Evolutionary conservation across 2,113 vertebrate genomes (phyloP).

Genomic region (Ranitomeya variabilis): DNA sequence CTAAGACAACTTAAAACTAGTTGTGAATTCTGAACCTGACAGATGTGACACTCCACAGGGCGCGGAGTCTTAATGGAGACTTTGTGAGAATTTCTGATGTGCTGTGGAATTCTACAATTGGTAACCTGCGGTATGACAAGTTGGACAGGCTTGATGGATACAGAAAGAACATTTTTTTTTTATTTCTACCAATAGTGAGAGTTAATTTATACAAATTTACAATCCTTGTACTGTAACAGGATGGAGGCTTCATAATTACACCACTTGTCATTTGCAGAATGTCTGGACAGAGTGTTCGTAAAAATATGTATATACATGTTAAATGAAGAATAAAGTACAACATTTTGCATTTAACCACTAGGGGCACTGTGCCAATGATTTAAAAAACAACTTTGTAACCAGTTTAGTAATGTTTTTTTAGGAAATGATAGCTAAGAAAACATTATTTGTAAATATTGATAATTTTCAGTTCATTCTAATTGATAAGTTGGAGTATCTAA

Average conservation of each 20-base stretch:
- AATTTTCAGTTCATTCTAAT: too few relatives aligned
- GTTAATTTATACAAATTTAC: slow-evolving; percentile 30
- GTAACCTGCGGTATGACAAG: slow-evolving; percentile 27
- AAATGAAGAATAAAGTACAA: too few relatives aligned
- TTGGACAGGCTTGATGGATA: slow-evolving; percentile 6
- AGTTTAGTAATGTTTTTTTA: too few relatives aligned
- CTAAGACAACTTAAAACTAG: slow-evolving; percentile 27
- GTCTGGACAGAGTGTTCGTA: neutral
- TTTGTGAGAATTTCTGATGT: slow-evolving; percentile 26
- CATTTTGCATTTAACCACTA: too few relatives aligned
- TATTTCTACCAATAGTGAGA: slow-evolving; percentile 22
- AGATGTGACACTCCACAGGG: slow-evolving; percentile 45
- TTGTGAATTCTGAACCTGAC: slow-evolving; percentile 16
- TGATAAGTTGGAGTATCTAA: too few relatives aligned
- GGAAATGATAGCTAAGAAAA: too few relatives aligned
- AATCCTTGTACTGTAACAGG: neutral
- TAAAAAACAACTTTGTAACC: too few relatives aligned
- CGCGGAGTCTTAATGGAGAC: slow-evolving; percentile 36
- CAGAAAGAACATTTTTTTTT: neutral
- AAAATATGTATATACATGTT: neutral
- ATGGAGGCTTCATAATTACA: neutral
- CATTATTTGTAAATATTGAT: too few relatives aligned
- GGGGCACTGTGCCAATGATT: too few relatives aligned
- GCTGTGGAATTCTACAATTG: slow-evolving; percentile 26
- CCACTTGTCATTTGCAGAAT: neutral